Base-by-base conservation (phyloP, 2,888 invertebrate genomes). In the Machimus atricapillus region DNA sequence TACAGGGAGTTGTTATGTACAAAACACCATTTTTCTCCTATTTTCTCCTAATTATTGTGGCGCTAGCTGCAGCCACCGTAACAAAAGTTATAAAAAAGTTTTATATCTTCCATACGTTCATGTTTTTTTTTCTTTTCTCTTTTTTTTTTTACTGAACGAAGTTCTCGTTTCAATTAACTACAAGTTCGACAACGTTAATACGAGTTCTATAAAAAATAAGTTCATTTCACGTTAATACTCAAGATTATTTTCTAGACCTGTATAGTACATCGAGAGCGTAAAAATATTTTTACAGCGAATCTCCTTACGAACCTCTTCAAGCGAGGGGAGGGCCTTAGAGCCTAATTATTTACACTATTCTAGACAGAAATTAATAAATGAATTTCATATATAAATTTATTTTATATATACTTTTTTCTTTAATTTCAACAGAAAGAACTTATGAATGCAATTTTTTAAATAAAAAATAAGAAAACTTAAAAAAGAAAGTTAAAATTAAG, bases 111-210 rank as follows among this genome's bases (percentile, higher is more conserved):
- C 43, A 46, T 16, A 1, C n/a, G 2, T 56, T 56, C 6, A 8
- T 19, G 1, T 19, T 82, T 6, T 52, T 16, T 31, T 52, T 43
- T 27, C 4, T 31, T 14, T 16, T 37, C n/a, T 14, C n/a, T n/a
- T 34, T 16, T 76, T 34, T 34, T 31, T 37, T n/a, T 37, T 34
- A 14, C 14, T 37, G 34, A 34, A 27, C 16, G 37, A 82, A 82
- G 66, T 82, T 23, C 58, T 82, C 82, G 58, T 82, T 82, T 82
- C 56, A 82, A 37, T 82, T 82, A 82, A 58, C 82, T 82, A 79
- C 52, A 27, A 66, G 66, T 79, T 37, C 43, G 52, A 79, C 23
- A 79, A 79, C 52, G 46, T 58, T 81, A 40, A 81, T 82, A 82
- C 37, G 52, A 37, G 58, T 82, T 34, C 66, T 82, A 82, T 82